phyloP scores from a whole-genome alignment of 1,140 invertebrate species.

The Zaprionus ornatus region DNA sequence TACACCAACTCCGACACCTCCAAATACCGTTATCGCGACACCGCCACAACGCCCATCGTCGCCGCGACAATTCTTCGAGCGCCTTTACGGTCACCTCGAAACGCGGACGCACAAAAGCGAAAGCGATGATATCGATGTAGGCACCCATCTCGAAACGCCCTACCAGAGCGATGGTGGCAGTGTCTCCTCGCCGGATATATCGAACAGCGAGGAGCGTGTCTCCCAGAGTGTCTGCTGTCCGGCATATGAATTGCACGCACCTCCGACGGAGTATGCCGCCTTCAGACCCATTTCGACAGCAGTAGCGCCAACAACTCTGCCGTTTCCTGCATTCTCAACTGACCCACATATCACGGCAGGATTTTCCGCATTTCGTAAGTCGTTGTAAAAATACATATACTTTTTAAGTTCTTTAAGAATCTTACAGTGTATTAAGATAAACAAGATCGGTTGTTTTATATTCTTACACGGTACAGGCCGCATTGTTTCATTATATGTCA shows the following conservation, averaged over 20 bases:
- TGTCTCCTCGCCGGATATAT: conserved; percentile 75
- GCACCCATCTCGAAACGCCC: conserved; percentile 60
- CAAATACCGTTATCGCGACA: conserved; percentile 1
- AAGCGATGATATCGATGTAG: conserved; percentile 68
- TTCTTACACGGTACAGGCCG: too few relatives aligned
- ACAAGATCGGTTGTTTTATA: too few relatives aligned
- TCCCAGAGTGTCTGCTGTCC: conserved; percentile 44
- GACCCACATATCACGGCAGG: conserved; percentile 77
- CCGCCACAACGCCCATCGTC: conserved; percentile 84
- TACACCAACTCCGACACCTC: conserved; percentile 14
- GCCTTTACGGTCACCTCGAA: conserved; percentile 85
- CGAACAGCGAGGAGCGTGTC: conserved; percentile 73
- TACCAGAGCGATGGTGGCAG: conserved; percentile 79
- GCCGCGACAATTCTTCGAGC: conserved; percentile 85
- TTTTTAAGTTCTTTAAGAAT: too few relatives aligned
- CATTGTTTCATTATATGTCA: too few relatives aligned
- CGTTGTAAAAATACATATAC: not conserved
- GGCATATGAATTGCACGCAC: conserved; percentile 54
- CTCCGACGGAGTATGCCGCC: conserved; percentile 47
- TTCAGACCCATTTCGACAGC: conserved; percentile 15
- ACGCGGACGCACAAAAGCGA: conserved; percentile 64
- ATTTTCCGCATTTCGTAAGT: conserved; percentile 81
- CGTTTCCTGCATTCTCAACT: conserved; percentile 58
- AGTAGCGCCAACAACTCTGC: conserved; percentile 41
- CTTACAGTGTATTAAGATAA: too few relatives aligned